Conservation (phyloP, 1,140 invertebrate genomes). For the Platyscapa corneri region DNA sequence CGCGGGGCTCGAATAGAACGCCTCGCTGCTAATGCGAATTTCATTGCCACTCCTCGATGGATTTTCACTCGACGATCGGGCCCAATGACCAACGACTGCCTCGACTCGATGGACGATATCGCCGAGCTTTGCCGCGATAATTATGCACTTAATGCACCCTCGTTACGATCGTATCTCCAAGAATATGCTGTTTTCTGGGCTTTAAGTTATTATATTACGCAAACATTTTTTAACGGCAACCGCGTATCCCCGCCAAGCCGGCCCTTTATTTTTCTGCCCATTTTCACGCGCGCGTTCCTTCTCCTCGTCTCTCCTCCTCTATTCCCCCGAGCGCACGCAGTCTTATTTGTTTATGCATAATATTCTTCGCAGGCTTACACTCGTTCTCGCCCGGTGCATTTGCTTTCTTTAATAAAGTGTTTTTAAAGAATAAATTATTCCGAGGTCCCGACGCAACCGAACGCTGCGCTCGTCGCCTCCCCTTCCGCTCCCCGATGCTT, state of each 20-base stretch:
- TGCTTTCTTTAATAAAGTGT: background rate
- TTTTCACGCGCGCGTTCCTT: background rate
- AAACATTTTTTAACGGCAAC: background rate
- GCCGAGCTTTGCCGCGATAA: constrained; percentile 1
- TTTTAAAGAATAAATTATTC: background rate
- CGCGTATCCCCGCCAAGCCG: background rate
- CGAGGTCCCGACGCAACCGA: background rate
- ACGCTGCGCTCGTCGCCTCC: background rate
- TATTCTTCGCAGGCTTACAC: too few species aligned
- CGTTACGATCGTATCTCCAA: background rate
- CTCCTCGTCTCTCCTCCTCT: background rate
- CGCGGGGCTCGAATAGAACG: too few species aligned
- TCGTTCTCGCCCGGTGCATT: too few species aligned
- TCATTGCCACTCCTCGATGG: background rate
- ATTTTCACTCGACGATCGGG: background rate
- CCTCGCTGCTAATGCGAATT: constrained; percentile 11
- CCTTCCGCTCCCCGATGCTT: background rate
- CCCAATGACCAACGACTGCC: background rate
- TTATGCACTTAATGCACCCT: constrained; percentile 10
- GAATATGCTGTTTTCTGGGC: background rate
- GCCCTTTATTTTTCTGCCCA: background rate
- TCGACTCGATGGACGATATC: background rate
- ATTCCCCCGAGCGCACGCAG: background rate
- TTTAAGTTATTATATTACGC: constrained; percentile 28
- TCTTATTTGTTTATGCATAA: too few species aligned